Percentiles rank a stretch among this genome's conserved stretches.
Conservation (phyloP, 2,113 vertebrate species). For the Mus pahari region DNA sequence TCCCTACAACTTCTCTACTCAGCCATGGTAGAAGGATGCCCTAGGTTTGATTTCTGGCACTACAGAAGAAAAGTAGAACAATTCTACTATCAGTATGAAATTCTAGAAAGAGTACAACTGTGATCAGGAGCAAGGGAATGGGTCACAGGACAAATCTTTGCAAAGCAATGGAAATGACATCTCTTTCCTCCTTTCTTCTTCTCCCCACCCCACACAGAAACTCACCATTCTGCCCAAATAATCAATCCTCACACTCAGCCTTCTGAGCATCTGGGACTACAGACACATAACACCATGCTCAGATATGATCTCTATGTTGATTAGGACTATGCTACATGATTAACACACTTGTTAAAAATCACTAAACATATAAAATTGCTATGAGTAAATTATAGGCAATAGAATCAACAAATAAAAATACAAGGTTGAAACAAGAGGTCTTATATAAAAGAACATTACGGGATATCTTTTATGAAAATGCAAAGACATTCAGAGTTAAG, state of each 20-base stretch:
- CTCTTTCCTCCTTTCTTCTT: neutral
- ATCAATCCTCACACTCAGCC: neutral
- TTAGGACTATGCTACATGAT: neutral
- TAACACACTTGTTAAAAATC: neutral
- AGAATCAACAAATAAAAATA: constrained; percentile 7
- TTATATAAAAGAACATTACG: neutral
- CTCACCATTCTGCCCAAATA: neutral
- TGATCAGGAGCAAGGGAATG: neutral
- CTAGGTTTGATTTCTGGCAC: neutral
- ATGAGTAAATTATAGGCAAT: neutral
- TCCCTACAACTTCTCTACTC: neutral
- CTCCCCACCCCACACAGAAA: neutral
- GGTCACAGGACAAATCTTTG: neutral
- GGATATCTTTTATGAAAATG: constrained; percentile 26
- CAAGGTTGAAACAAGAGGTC: neutral
- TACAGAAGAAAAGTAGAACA: neutral
- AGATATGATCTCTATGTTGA: neutral
- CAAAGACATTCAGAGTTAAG: neutral
- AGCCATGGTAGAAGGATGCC: neutral
- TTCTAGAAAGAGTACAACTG: constrained; percentile 19
- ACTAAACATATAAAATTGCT: neutral
- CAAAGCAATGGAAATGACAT: neutral
- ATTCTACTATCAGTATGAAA: neutral
- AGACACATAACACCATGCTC: neutral
- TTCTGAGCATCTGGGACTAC: neutral